These are phyloP conservation scores for Peromyscus leucopus DNA, from an alignment of 2,113 vertebrate genomes.

Conservation along the genomic window DNA sequence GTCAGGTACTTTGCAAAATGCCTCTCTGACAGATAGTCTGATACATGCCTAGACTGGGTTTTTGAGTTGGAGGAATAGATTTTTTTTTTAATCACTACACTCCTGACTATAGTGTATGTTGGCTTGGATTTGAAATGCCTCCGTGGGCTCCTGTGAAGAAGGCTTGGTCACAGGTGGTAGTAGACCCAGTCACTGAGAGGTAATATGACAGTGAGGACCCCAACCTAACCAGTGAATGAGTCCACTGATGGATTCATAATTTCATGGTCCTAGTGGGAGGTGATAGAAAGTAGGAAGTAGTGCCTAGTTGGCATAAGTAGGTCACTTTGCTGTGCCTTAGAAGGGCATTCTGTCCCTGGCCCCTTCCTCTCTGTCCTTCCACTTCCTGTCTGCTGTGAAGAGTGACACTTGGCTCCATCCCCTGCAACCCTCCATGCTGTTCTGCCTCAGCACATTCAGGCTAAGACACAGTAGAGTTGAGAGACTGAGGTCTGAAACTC, in stretches of 20 bases:
- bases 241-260: neutral
- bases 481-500: neutral
- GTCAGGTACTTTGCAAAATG: slow-evolving; percentile 7
- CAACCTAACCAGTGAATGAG: neutral
- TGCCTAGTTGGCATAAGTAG: neutral
- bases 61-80: slow-evolving; percentile 10
- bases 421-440: neutral
- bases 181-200: neutral
- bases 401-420: neutral
- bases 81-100: slow-evolving; percentile 26
- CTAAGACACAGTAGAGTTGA: neutral
- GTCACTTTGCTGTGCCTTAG: neutral
- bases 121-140: neutral
- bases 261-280: neutral
- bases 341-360: neutral
- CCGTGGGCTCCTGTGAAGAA: neutral
- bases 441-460: neutral
- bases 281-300: neutral
- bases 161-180: neutral
- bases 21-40: neutral
- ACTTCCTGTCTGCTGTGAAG: neutral
- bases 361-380: neutral
- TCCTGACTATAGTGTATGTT: neutral
- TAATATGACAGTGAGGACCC: neutral
- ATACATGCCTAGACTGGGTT: neutral